Percentiles rank a stretch among this genome's conserved stretches.
phyloP scores from a whole-genome alignment of 35 echinoderm and acorn worm genomes.

The Nesometra sesokonis region DNA sequence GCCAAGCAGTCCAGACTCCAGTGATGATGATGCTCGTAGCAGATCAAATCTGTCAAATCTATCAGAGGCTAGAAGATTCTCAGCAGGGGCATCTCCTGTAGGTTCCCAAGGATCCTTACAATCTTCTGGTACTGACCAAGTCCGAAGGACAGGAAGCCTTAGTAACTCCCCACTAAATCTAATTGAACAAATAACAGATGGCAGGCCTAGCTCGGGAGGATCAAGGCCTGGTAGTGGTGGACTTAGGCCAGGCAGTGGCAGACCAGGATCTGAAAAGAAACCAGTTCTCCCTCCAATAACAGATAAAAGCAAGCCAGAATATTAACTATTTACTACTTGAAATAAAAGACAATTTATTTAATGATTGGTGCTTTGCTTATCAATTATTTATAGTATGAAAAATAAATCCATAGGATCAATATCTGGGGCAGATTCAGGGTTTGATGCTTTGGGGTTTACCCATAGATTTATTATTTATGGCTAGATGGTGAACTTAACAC shows the following conservation, averaged over 20 bases:
- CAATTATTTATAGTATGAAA: no score
- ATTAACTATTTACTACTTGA: neutral
- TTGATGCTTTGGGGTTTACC: no score
- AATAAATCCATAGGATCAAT: no score
- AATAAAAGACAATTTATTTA: no score
- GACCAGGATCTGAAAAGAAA: conserved; percentile 28
- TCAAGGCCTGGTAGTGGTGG: neutral
- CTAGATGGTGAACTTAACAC: no score
- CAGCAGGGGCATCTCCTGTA: conserved; percentile 30
- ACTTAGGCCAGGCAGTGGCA: conserved; percentile 10
- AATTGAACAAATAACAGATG: neutral
- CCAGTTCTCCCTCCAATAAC: conserved; percentile 31
- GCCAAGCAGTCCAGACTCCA: conserved; percentile 75
- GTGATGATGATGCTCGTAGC: conserved; percentile 38
- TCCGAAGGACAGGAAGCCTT: neutral
- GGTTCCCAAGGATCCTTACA: neutral
- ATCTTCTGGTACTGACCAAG: neutral
- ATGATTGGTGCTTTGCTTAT: no score
- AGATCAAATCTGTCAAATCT: conserved; percentile 66
- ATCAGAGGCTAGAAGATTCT: conserved; percentile 77
- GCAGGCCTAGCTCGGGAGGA: neutral
- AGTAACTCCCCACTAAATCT: neutral
- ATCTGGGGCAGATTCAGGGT: no score
- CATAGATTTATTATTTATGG: no score
- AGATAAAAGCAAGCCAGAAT: neutral